Percentiles rank a stretch among this genome's conserved stretches.
Evolutionary conservation across 2,888 invertebrate genomes (phyloP).

Genomic region (Coremacera marginata): DNA sequence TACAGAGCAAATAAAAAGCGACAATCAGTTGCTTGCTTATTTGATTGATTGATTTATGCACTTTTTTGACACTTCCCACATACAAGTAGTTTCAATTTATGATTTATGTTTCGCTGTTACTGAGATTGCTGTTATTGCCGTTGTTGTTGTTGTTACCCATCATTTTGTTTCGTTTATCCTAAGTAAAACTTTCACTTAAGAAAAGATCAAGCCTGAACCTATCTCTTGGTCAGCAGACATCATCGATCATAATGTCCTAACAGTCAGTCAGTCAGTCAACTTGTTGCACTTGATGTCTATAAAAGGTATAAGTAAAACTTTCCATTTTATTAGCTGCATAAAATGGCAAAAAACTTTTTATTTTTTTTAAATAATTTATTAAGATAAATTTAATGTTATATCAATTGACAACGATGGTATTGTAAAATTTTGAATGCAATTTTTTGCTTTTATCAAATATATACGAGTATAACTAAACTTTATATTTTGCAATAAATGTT

Average conservation of each 20-base stretch:
- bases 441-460: too few species aligned
- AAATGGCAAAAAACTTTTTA: not conserved
- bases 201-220: not conserved
- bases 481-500: too few species aligned
- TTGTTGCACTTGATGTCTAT: conserved; percentile 8
- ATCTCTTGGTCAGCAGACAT: not conserved
- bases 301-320: conserved; percentile 1
- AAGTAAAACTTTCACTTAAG: not conserved
- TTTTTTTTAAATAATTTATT: not conserved
- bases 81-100: not conserved
- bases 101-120: not conserved
- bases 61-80: not conserved
- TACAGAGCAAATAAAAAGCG: too few species aligned
- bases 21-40: too few species aligned
- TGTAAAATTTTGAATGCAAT: too few species aligned
- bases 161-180: not conserved
- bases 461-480: too few species aligned
- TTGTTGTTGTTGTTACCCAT: not conserved
- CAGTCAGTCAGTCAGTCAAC: not conserved
- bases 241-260: conserved; percentile 4
- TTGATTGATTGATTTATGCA: conserved; percentile 11
- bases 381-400: too few species aligned
- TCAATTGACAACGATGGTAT: too few species aligned
- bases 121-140: too few species aligned
- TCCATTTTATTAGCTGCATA: not conserved